Evolutionary conservation across 1,140 invertebrate genomes (phyloP).

Genomic region (Drosophila kanapiae): DNA sequence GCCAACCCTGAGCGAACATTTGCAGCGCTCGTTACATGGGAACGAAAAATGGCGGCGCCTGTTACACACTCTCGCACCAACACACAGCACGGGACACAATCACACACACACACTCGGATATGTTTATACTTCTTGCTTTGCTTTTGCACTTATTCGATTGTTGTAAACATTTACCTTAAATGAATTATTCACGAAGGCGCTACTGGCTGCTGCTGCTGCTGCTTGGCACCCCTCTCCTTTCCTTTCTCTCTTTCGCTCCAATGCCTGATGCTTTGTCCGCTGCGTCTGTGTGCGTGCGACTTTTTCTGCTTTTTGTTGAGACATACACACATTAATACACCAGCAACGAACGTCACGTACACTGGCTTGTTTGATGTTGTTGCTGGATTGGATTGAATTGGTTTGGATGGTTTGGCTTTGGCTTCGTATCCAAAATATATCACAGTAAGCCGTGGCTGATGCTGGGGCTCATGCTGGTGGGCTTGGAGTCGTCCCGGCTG

Average conservation of each 20-base stretch:
- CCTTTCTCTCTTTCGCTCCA: constrained; percentile 15
- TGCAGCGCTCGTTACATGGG: constrained; percentile 65
- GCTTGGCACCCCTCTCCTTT: constrained; percentile 5
- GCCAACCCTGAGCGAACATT: constrained; percentile 58
- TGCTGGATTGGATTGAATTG: constrained; percentile 7
- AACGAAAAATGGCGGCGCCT: constrained; percentile 76
- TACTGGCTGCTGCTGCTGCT: constrained; percentile 28
- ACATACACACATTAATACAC: constrained; percentile 36
- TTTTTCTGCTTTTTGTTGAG: constrained; percentile 50
- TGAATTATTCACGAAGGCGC: constrained; percentile 52
- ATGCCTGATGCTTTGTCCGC: constrained; percentile 66
- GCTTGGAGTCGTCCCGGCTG: constrained; percentile 52
- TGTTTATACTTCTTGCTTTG: constrained; percentile 52
- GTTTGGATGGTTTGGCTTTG: constrained; percentile 47
- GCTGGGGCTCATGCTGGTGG: constrained; percentile 37
- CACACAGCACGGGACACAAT: not conserved
- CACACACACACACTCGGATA: constrained; percentile 10
- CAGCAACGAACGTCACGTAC: constrained; percentile 9
- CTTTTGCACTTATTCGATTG: constrained; percentile 30
- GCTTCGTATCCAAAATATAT: constrained; percentile 71
- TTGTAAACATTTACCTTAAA: constrained; percentile 56
- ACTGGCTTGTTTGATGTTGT: constrained; percentile 27
- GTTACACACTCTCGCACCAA: constrained; percentile 57
- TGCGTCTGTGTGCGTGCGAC: constrained; percentile 42
- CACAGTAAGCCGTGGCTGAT: constrained; percentile 48